Conservation (phyloP, 2,888 invertebrate species). For the Sthenelais limicola region DNA sequence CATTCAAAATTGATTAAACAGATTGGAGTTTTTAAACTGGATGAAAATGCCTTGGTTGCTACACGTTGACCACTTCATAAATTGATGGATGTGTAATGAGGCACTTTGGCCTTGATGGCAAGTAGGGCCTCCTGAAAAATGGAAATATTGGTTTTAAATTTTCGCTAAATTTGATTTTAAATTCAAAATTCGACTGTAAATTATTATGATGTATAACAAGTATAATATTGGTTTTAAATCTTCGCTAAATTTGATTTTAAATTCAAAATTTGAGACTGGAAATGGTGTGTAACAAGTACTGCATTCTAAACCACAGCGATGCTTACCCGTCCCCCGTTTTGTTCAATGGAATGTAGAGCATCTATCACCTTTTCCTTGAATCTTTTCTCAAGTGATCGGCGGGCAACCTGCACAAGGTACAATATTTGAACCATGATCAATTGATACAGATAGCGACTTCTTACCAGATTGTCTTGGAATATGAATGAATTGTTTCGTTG, state of each 20-base stretch:
- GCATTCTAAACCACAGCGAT: not conserved
- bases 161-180: not conserved
- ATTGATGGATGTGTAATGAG: conserved; percentile 64
- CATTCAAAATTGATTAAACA: too few relatives aligned
- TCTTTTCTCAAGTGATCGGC: conserved; percentile 66
- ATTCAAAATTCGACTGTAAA: not conserved
- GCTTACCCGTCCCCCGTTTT: conserved; percentile 68
- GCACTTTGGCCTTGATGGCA: conserved; percentile 69
- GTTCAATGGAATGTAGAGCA: conserved; percentile 64
- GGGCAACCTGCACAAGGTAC: conserved; percentile 59
- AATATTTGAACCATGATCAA: not conserved
- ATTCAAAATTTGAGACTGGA: not conserved
- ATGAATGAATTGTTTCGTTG: not conserved
- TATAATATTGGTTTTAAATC: conserved; percentile 3
- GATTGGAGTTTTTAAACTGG: too few relatives aligned
- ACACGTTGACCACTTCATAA: too few relatives aligned
- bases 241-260: not conserved
- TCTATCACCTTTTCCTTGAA: conserved; percentile 65
- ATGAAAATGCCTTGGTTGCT: too few relatives aligned
- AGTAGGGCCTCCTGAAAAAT: conserved; percentile 64
- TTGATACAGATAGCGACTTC: too few relatives aligned
- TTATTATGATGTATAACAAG: not conserved
- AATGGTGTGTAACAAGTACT: not conserved
- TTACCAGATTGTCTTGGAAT: too few relatives aligned
- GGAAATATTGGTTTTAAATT: not conserved